These are phyloP conservation scores for Tiphia femorata DNA, from an alignment of 2,888 invertebrate species.

Conservation along the genomic window DNA sequence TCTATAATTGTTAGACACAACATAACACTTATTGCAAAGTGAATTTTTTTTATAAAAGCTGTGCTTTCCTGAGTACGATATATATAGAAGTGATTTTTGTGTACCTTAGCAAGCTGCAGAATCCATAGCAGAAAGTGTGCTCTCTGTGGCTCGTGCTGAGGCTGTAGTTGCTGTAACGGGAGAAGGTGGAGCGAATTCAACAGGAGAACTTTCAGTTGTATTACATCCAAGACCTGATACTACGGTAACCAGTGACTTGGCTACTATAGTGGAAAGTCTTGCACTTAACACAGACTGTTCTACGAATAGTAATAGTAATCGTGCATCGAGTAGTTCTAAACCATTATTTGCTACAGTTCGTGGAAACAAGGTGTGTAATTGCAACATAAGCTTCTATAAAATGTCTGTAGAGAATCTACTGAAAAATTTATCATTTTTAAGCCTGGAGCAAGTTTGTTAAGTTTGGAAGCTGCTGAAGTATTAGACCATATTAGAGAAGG, in stretches of 20 bases:
- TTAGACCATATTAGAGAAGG: slow-evolving; percentile 78
- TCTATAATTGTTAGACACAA: too few relatives aligned
- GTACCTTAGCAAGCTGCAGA: slow-evolving; percentile 81
- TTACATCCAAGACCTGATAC: slow-evolving; percentile 76
- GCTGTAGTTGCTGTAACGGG: slow-evolving; percentile 74
- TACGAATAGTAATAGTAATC: slow-evolving; percentile 75
- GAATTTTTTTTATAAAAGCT: neutral
- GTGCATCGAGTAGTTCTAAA: slow-evolving; percentile 67
- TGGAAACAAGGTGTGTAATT: slow-evolving; percentile 60
- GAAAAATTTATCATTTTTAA: slow-evolving; percentile 2
- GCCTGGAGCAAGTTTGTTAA: slow-evolving; percentile 58
- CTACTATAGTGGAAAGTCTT: slow-evolving; percentile 88
- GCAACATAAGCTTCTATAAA: slow-evolving; percentile 25
- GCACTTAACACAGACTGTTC: slow-evolving; percentile 72
- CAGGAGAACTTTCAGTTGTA: slow-evolving; percentile 72
- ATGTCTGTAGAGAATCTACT: neutral
- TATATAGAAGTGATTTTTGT: neutral
- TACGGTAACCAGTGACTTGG: slow-evolving; percentile 77
- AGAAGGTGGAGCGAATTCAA: slow-evolving; percentile 71
- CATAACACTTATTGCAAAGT: neutral
- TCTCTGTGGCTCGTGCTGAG: slow-evolving; percentile 80
- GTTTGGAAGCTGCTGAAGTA: slow-evolving; percentile 74
- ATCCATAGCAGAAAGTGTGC: slow-evolving; percentile 87
- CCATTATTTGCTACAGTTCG: slow-evolving; percentile 59
- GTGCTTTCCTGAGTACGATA: neutral